Conservation (phyloP, 1,140 invertebrate species). For the Cyrtorhinus lividipennis region DNA sequence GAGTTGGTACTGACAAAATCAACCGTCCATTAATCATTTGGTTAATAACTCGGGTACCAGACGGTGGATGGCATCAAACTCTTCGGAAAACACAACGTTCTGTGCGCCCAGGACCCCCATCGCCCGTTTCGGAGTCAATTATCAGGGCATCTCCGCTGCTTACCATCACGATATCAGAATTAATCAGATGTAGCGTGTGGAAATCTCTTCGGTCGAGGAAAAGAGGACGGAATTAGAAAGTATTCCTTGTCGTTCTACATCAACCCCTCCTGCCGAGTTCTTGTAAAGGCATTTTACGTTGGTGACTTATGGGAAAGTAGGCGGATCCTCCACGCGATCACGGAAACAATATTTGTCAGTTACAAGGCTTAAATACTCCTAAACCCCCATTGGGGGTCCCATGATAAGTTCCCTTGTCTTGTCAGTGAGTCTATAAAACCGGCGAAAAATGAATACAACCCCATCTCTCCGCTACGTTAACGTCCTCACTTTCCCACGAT, state of each 20-base stretch:
- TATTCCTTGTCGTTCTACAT: not conserved
- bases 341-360: conserved; percentile 8
- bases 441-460: too few species aligned
- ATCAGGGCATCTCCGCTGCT: not conserved
- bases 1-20: too few species aligned
- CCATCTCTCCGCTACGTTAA: too few species aligned
- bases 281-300: not conserved
- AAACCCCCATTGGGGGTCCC: not conserved
- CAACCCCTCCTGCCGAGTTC: not conserved
- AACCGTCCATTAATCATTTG: not conserved
- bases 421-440: too few species aligned
- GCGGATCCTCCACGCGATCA: conserved; percentile 3
- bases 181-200: conserved; percentile 6
- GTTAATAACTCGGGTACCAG: conserved; percentile 6
- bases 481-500: too few species aligned
- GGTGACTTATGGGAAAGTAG: not conserved
- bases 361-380: conserved; percentile 4
- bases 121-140: not conserved
- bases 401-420: not conserved
- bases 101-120: not conserved
- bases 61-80: not conserved
- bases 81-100: too few species aligned
- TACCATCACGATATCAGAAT: conserved; percentile 3
- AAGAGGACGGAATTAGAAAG: not conserved
- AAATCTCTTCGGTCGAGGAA: not conserved